Base-by-base conservation (phyloP, 2,113 vertebrate species). In the Pterocles gutturalis region DNA sequence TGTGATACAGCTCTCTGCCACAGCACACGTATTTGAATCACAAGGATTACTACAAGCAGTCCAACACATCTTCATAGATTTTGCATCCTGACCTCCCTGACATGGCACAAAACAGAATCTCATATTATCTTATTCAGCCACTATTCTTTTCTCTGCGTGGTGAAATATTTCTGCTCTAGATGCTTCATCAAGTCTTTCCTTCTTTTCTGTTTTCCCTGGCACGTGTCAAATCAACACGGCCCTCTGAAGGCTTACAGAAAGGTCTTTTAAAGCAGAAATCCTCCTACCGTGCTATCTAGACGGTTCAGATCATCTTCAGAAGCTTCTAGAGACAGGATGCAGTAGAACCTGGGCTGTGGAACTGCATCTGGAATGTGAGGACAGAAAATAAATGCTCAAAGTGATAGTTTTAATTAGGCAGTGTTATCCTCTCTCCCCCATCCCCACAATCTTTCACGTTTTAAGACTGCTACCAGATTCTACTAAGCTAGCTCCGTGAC, bases 281-380 rank as follows among this genome's bases (percentile, higher is more conserved):
- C 34, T 41, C 18, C 19, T 97, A 99, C 99, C 98, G 89, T 98
- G 97, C 96, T 96, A 93, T 99, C 99, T 5, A 99, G 98, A 67
- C 99, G 98, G 96, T 98, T 99, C 91, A 99, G 97, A 77, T 99
- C 99, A 90, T 99, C 99, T 87, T 99, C 99, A 48, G 99, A 99
- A 8, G 99, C 99, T 95, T 99, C 99, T 28, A 98, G 99, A 24
- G 99, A 99, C 10, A 99, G 98, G 92, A 99, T 98, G 55, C 99
- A 99, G 98, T 99, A 99, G 98, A 99, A 99, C 83, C 99, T 99
- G 54, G 99, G 99, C 75, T 99, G 99, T n/a, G 98, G 97, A 38
- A 97, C 98, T 24, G 98, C 96, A 86, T 99, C 99, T 99, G 97
- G 67, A 93, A 97, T 2, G 17, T 1, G 57, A 95, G 21, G 41